These are phyloP conservation scores for Palythoa heliodiscus DNA, from an alignment of 92 coral and sea anemone species.

Conservation along the genomic window DNA sequence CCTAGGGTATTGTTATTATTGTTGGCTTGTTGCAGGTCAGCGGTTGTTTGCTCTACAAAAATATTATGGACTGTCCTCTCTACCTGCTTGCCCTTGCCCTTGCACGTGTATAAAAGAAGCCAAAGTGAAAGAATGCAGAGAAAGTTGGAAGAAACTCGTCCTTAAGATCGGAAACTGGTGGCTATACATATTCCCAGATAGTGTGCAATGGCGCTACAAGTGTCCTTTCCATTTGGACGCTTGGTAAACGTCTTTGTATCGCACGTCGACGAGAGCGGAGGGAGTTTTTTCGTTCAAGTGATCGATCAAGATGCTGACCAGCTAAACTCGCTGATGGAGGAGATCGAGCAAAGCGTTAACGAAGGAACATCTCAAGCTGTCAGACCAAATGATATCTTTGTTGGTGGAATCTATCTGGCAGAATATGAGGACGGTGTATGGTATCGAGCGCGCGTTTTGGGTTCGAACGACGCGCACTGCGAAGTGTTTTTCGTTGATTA, in stretches of 20 bases:
- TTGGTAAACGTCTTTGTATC: constrained; percentile 86
- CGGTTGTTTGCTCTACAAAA: constrained; percentile 17
- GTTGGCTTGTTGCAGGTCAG: not conserved
- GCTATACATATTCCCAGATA: not conserved
- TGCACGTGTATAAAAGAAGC: constrained; percentile 36
- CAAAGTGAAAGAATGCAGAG: not conserved
- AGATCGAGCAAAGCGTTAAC: constrained; percentile 71
- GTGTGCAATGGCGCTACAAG: constrained; percentile 78
- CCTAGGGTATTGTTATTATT: too few species aligned
- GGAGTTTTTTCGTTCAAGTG: constrained; percentile 86
- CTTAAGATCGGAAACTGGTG: not conserved
- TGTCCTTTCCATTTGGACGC: constrained; percentile 82
- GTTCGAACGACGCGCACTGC: constrained; percentile 53
- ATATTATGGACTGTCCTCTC: constrained; percentile 51
- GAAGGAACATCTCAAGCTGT: constrained; percentile 55
- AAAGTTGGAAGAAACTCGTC: not conserved
- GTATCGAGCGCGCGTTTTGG: constrained; percentile 91
- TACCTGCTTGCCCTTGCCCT: too few species aligned
- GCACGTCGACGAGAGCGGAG: constrained; percentile 83
- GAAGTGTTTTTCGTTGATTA: constrained; percentile 93
- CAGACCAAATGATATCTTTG: constrained; percentile 54
- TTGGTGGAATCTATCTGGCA: constrained; percentile 78
- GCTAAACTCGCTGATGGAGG: constrained; percentile 79
- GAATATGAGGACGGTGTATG: constrained; percentile 84
- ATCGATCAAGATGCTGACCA: constrained; percentile 79